Percentiles rank a stretch among this genome's conserved stretches.
These are phyloP conservation scores for Ptychadena robeensis DNA, from an alignment of 2,797 vertebrate genomes.

Conservation along the genomic window DNA sequence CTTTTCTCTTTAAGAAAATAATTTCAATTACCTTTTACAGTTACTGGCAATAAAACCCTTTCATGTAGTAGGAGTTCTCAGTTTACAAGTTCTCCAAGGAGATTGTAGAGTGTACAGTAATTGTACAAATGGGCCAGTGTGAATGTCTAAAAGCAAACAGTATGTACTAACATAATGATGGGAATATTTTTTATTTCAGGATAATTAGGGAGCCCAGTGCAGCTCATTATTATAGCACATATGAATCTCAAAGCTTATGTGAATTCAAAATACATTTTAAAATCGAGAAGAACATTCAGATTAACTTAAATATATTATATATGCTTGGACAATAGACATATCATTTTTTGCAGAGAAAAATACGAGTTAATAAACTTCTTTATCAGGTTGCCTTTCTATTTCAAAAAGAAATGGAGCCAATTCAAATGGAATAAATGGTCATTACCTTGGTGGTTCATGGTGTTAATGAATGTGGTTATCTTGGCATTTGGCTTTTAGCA, in stretches of 20 bases:
- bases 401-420: too few species aligned
- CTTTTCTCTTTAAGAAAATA: conserved; percentile 72
- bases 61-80: conserved; percentile 62
- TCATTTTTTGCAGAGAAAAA: too few species aligned
- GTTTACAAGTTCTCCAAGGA: conserved; percentile 70
- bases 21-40: conserved; percentile 68
- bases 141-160: background rate
- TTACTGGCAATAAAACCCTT: conserved; percentile 66
- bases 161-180: background rate
- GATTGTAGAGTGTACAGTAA: conserved; percentile 69
- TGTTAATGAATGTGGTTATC: too few species aligned
- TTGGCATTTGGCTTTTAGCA: too few species aligned
- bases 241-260: too few species aligned
- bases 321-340: too few species aligned
- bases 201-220: background rate
- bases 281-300: background rate
- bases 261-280: background rate
- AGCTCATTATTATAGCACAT: background rate
- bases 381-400: too few species aligned
- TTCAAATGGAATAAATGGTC: too few species aligned
- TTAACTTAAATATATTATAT: too few species aligned
- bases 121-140: conserved; percentile 66
- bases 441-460: too few species aligned
- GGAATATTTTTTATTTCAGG: background rate
- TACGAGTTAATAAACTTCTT: too few species aligned